Conservation (phyloP, 2,797 vertebrate genomes). For the Melanotaenia nigrans region DNA sequence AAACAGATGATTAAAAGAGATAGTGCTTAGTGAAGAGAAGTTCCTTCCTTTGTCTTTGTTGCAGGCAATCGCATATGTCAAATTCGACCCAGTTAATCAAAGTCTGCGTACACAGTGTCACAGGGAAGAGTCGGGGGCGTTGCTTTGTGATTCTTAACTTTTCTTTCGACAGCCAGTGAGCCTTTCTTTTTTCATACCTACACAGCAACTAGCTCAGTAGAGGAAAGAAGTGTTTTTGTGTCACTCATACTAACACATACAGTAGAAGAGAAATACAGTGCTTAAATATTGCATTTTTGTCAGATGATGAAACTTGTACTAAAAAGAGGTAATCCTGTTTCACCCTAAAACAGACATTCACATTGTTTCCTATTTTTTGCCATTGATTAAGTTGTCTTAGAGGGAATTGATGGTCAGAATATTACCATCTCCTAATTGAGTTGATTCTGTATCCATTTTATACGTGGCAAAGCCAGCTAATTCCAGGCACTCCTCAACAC, state of each 20-base stretch:
- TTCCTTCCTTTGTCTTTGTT: constrained; percentile 55
- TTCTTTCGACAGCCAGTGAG: constrained; percentile 63
- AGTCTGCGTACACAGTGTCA: constrained; percentile 63
- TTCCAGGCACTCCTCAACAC: constrained; percentile 49
- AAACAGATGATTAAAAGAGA: constrained; percentile 70
- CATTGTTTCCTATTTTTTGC: constrained; percentile 35
- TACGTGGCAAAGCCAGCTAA: constrained; percentile 44
- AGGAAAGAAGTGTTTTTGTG: constrained; percentile 49
- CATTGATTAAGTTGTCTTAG: constrained; percentile 36
- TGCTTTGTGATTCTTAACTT: constrained; percentile 64
- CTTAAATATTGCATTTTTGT: constrained; percentile 38
- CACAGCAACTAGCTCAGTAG: constrained; percentile 33
- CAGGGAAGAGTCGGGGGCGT: constrained; percentile 65
- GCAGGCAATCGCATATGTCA: constrained; percentile 55
- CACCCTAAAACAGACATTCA: constrained; percentile 33
- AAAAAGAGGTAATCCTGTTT: constrained; percentile 56
- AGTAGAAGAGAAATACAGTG: constrained; percentile 47
- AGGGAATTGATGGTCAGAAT: constrained; percentile 44
- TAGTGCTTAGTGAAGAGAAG: constrained; percentile 48
- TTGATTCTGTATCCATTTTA: constrained; percentile 49
- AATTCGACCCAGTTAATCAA: constrained; percentile 76
- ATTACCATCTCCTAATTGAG: constrained; percentile 55
- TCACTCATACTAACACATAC: constrained; percentile 51
- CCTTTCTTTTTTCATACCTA: constrained; percentile 50
- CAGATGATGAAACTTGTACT: constrained; percentile 61